Conservation (phyloP, 2,113 vertebrate genomes). For the Promerops cafer region DNA sequence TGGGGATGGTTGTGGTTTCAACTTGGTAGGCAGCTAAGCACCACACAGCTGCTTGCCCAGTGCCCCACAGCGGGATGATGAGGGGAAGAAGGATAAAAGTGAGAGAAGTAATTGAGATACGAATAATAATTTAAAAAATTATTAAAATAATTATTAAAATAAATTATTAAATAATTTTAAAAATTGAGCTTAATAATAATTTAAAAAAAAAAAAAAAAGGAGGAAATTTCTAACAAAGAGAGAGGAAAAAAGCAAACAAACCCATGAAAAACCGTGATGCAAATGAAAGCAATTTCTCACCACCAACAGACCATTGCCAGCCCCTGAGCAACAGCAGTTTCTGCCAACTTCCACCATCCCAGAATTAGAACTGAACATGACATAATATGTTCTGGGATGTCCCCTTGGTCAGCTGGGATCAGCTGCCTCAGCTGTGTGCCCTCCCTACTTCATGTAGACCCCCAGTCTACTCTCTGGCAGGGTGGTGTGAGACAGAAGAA, state of each 20-base stretch:
- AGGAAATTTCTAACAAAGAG: not conserved
- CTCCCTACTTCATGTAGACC: not conserved
- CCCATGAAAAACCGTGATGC: not conserved
- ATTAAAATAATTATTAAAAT: too few relatives aligned
- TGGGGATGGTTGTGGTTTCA: not conserved
- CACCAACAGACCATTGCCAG: not conserved
- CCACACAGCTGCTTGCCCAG: not conserved
- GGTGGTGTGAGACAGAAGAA: not conserved
- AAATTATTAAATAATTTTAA: too few relatives aligned
- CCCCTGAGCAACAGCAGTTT: not conserved
- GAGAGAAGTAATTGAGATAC: not conserved
- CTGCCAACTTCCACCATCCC: rapidly evolving
- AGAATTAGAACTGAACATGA: not conserved
- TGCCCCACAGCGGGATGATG: too few relatives aligned
- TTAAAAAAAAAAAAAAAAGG: too few relatives aligned
- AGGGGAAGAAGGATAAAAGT: not conserved
- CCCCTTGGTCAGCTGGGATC: not conserved
- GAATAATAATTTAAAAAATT: not conserved
- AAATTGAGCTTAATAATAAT: not conserved
- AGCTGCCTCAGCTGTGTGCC: not conserved
- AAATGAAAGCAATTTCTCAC: not conserved
- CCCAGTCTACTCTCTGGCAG: not conserved
- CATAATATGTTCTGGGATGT: not conserved
- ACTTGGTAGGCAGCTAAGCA: not conserved
- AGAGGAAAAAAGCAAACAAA: not conserved